Base-by-base conservation (phyloP, 2,888 invertebrate genomes). In the Muschampia plurimacula region DNA sequence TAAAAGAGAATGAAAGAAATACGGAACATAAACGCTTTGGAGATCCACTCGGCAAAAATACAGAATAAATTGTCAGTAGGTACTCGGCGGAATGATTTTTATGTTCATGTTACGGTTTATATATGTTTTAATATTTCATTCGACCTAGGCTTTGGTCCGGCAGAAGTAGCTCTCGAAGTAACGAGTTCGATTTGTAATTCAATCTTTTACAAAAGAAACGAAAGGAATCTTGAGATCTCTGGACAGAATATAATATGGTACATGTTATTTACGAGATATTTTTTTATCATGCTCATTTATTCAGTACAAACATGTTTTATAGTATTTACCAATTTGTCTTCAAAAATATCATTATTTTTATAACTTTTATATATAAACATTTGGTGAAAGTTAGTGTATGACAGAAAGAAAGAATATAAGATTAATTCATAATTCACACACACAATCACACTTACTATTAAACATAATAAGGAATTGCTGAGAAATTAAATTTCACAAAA, bases 1-100 rank as follows among this genome's bases (percentile, higher is more conserved):
- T 67, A 72, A 66, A 66, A 66, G 60, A 39, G 60, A 72, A 72
- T 66, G 62, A 67, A 62, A 72, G 67, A 72, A 72, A 72, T 52
- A 41, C 49, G 65, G 15, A 62, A 72, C 52, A 28, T 72, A 72
- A 72, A 72, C 52, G 71, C 60, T 67, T 67, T 22, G 12, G 62
- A 66, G 67, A 72, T 72, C 67, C 62, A 67, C 67, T 72, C 67
- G 62, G 67, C 62, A 72, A 39, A 71, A 72, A 72, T 67, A 71
- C 71, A 66, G 46, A 72, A 72, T 67, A 72, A 67, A 62, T 67
- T 67, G 71, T 66, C 39, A 52, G 60, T 55, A 59, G 32, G 59
- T 39, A 71, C 46, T 44, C 49, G 32, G 60, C 46, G 60, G 15
- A 52, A 72, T 72, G 72, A 72, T 52, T 72, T 67, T 72, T 72